Base-by-base conservation (phyloP, 2,888 invertebrate species). In the Ditylenchus weischeri region DNA sequence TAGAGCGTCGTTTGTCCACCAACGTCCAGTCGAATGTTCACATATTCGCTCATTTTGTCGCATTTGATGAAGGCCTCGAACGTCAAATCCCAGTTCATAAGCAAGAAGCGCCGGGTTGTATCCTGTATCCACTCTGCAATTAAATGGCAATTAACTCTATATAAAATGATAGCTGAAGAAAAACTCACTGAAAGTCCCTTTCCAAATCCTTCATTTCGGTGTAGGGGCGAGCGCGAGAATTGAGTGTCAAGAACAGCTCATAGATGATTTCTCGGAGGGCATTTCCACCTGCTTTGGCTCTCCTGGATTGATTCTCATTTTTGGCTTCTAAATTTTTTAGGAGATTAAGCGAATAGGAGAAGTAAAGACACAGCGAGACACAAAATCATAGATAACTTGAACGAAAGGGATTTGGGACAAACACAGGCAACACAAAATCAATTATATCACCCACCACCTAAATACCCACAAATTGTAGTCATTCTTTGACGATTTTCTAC, bases 161-260 rank as follows among this genome's bases (percentile, higher is more conserved):
- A 19, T 19, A 5, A 7, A 43, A 43, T 43, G 8, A 43, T 3
- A 15, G 13, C 11, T 11, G 6, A 59, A 23, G 35, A 29, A 59
- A 59, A 59, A 59, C 23, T 3, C 35, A 59, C 59, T 19, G 19
- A 59, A 59, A 59, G 15, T 59, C 36, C n/a, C 59, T 59, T 35
- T 35, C 59, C 43, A 59, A 36, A 21, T 59, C 59, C 15, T 59
- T n/a, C 4, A 59, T 21, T 29, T 59, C 43, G 38, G 59, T 15
- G 35, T 59, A 59, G 13, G 59, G 29, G 11, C 35, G 23, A 19
- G 59, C 59, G 3, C 59, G 59, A 35, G 59, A 59, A 38, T 36
- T 36, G 11, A 59, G 59, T 13, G 59, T 59, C 21, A 59, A 59
- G 3, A 38, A 11, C 19, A 59, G 43, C 19, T 59, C 59, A 43